A percentile compares a stretch with the other conserved stretches of the same genome.
phyloP scores from a whole-genome alignment of 2,888 invertebrate species.

The Aspidiotus destructor region DNA sequence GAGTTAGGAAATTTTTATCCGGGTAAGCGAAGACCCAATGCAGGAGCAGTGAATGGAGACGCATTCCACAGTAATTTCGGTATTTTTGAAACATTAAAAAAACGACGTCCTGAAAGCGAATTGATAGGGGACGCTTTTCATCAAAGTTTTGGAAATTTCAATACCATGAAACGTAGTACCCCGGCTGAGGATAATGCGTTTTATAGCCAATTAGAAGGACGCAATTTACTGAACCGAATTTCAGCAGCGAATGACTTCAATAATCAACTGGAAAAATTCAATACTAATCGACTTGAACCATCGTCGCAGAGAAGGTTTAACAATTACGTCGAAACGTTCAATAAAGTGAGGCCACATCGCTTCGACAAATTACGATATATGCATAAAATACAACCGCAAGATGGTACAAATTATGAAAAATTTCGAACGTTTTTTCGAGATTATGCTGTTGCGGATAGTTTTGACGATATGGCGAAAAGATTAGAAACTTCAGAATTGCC shows the following conservation, averaged over 20 bases:
- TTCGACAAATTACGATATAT: background rate
- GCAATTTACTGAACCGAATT: slow-evolving; percentile 34
- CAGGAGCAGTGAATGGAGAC: slow-evolving; percentile 41
- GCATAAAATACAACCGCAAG: background rate
- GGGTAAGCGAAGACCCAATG: slow-evolving; percentile 38
- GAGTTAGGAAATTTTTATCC: slow-evolving; percentile 40
- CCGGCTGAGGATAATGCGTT: slow-evolving; percentile 8
- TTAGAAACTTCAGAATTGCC: background rate
- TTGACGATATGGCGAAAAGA: background rate
- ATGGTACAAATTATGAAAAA: background rate
- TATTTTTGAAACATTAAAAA: slow-evolving; percentile 40
- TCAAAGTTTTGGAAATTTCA: slow-evolving; percentile 40
- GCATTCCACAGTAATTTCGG: slow-evolving; percentile 41
- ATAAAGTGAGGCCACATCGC: background rate
- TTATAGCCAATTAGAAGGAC: slow-evolving; percentile 14
- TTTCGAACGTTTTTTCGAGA: background rate
- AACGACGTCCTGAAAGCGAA: slow-evolving; percentile 34
- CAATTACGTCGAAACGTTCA: background rate
- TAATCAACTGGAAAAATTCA: slow-evolving; percentile 40
- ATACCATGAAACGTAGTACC: slow-evolving; percentile 37
- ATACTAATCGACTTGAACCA: slow-evolving; percentile 34
- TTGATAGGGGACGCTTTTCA: slow-evolving; percentile 41
- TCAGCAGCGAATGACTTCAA: slow-evolving; percentile 41
- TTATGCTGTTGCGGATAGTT: background rate
- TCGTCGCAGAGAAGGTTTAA: slow-evolving; percentile 33